Evolutionary conservation across 2,113 vertebrate species (phyloP).

Genomic region (Rhineura floridana): DNA sequence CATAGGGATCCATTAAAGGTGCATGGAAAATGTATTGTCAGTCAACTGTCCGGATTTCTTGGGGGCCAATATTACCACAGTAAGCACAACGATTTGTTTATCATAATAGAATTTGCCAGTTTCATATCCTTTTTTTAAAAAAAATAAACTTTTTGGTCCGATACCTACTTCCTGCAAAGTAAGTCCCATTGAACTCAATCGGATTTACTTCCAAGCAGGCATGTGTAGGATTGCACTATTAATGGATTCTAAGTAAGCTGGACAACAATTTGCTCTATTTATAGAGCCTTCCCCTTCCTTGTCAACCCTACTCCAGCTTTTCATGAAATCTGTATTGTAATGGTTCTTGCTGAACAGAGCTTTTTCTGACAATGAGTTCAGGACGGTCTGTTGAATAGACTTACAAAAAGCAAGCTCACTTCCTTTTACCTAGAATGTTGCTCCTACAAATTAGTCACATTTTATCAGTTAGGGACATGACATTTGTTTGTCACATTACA

Average conservation of each 20-base stretch:
- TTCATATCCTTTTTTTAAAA: fast-evolving
- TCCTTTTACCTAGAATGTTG: not conserved
- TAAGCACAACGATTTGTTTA: not conserved
- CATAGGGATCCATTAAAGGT: not conserved
- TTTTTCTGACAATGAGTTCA: not conserved
- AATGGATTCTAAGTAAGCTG: fast-evolving
- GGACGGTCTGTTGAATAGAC: not conserved
- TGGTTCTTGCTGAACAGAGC: not conserved
- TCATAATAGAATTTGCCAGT: not conserved
- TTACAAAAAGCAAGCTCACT: not conserved
- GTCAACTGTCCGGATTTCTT: not conserved
- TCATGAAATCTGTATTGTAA: not conserved
- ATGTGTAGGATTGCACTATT: not conserved
- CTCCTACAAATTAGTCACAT: not conserved
- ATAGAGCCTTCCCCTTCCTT: not conserved
- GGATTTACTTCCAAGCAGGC: too few species aligned
- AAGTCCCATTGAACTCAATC: too few species aligned
- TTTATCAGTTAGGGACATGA: not conserved
- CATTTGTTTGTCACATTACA: too few species aligned
- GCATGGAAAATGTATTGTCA: not conserved
- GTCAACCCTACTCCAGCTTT: not conserved
- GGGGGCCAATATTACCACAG: not conserved
- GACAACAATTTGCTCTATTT: not conserved
- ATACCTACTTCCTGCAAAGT: too few species aligned
- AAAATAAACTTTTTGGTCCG: too few species aligned